A percentile compares a stretch with the other conserved stretches of the same genome.
Conservation (phyloP, 1,140 invertebrate species). For the Drosophila lowei region DNA sequence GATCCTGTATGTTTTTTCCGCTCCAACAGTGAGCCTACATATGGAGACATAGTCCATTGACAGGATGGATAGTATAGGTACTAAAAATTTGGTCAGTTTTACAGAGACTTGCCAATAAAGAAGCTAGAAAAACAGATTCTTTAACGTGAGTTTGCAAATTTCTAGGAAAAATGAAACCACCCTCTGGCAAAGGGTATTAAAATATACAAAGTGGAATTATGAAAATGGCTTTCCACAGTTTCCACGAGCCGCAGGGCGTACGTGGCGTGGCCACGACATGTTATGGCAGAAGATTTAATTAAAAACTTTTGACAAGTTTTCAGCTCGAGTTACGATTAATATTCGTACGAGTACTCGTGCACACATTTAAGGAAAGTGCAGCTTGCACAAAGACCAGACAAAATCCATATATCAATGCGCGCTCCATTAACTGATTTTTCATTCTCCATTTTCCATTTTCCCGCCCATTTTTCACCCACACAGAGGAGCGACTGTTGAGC, state of each 20-base stretch:
- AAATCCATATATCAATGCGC: constrained; percentile 11
- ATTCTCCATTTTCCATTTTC: constrained; percentile 10
- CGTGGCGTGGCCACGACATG: constrained; percentile 8
- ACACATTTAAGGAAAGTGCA: constrained; percentile 11
- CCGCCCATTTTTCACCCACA: constrained; percentile 2
- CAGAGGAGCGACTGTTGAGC: constrained; percentile 68
- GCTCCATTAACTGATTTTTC: constrained; percentile 4
- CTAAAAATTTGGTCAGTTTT: too few species aligned
- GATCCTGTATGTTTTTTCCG: too few species aligned
- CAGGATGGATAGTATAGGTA: too few species aligned
- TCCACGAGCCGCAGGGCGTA: neutral
- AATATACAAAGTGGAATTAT: neutral
- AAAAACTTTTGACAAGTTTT: constrained; percentile 49
- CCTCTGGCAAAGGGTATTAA: neutral
- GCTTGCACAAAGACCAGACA: neutral
- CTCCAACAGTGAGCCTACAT: too few species aligned
- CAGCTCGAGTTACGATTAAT: constrained; percentile 50
- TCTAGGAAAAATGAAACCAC: neutral
- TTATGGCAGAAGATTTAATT: constrained; percentile 44
- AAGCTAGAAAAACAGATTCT: too few species aligned
- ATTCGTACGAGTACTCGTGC: constrained; percentile 2
- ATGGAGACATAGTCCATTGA: too few species aligned
- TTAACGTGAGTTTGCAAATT: neutral
- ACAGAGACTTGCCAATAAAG: too few species aligned
- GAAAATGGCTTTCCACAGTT: constrained; percentile 2